Evolutionary conservation across 2,888 invertebrate genomes (phyloP), one percentile per base, ranked within the genome.

Genomic region (Caenorhabditis afra): DNA sequence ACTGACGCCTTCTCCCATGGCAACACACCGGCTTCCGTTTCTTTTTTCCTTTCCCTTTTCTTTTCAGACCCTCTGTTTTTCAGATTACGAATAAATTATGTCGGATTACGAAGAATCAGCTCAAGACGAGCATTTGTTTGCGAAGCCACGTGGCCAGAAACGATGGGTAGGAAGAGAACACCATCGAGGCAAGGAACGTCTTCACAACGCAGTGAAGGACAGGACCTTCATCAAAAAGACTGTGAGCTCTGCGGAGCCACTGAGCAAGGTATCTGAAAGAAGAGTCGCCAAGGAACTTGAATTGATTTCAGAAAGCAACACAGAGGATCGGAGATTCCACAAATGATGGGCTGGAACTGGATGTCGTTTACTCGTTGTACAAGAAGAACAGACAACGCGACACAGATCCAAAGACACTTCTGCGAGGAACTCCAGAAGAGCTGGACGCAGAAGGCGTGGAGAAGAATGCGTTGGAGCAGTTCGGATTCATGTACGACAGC

Each of bases 141-240:
- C 62, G 45, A 71, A 64, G 41, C 71, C 62, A 64, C 71, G 71
- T 71, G 71, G 71, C 47, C 49, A 71, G 7, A 39, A 47, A 11
- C 35, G 71, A 11, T 71, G 71, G 62, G 49, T 62, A 14, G 71
- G 71, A 39, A 71, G 37, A 57, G 22, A 57, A 18, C 55, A 49
- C 29, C 71, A 71, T 35, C 8, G 39, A 22, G 71, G 71, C 16
- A 71, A 71, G 20, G 61, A 71, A 49, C 39, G 18, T 12, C 62
- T 71, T 23, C 47, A 57, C 49, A 53, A 71, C 20, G 23, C 59
- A 47, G 55, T 71, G 39, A 71, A 71, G 37, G 49, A 57, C 35
- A 37, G 49, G n/a, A 57, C 29, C 1, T 71, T 49, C 23, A 71
- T 71, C 4, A 41, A 71, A 57, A 71, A 71, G 45, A 71, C 45